Evolutionary conservation across 2,888 invertebrate genomes (phyloP).

Genomic region (Thecocarcelia acutangulata): DNA sequence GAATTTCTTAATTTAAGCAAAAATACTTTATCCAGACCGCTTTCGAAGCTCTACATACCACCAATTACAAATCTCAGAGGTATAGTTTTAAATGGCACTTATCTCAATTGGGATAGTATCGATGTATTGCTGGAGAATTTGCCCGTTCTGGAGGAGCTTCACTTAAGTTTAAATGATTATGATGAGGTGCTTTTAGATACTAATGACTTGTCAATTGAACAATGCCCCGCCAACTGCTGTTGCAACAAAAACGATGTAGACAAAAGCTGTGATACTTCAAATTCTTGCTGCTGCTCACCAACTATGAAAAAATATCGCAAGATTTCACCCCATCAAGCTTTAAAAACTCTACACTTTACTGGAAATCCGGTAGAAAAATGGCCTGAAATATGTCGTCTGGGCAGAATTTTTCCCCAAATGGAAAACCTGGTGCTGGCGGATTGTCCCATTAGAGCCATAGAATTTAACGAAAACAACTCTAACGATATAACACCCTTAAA

Average conservation of each 20-base stretch:
- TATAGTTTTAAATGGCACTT: conserved; percentile 93
- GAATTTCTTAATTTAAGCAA: conserved; percentile 96
- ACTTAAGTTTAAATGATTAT: conserved; percentile 95
- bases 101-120: conserved; percentile 92
- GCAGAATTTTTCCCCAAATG: conserved; percentile 91
- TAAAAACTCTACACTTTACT: conserved; percentile 92
- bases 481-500: conserved; percentile 28
- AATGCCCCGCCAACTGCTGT: conserved; percentile 31
- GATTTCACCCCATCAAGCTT: conserved; percentile 84
- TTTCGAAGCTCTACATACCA: conserved; percentile 82
- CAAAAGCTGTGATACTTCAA: conserved; percentile 68
- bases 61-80: conserved; percentile 85
- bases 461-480: conserved; percentile 54
- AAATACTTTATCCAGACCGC: conserved; percentile 89
- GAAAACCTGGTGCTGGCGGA: conserved; percentile 93
- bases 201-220: conserved; percentile 69
- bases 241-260: conserved; percentile 31
- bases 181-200: conserved; percentile 87
- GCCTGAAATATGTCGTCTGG: conserved; percentile 91
- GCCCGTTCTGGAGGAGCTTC: conserved; percentile 93
- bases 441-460: conserved; percentile 86
- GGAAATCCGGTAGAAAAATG: conserved; percentile 93
- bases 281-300: conserved; percentile 47
- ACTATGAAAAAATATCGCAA: conserved; percentile 72
- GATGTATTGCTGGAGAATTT: conserved; percentile 88